Evolutionary conservation across 2,797 vertebrate species (phyloP).

Genomic region (Garrulus glandarius): DNA sequence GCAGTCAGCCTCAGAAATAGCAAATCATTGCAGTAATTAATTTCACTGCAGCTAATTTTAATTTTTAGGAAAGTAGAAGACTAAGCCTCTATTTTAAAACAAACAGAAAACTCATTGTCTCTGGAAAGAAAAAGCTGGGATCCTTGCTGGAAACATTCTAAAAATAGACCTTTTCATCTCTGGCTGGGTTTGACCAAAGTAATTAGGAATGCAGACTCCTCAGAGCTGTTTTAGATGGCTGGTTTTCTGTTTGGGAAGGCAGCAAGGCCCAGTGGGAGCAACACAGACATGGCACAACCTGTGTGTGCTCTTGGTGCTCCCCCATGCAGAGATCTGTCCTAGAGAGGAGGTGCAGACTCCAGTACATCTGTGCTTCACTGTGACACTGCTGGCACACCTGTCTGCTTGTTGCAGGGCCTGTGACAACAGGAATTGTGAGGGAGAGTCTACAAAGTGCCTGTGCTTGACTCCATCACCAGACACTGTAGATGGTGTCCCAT

Average conservation of each 20-base stretch:
- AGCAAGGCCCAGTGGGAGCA: not conserved
- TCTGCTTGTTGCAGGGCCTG: not conserved
- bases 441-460: not conserved
- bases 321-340: not conserved
- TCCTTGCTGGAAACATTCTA: not conserved
- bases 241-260: not conserved
- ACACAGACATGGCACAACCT: fast-evolving
- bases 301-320: not conserved
- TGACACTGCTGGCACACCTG: not conserved
- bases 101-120: constrained; percentile 31
- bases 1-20: constrained; percentile 11
- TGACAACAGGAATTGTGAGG: fast-evolving
- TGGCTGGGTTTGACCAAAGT: not conserved
- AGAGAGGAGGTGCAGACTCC: not conserved
- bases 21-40: not conserved
- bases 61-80: not conserved
- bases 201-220: not conserved
- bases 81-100: constrained; percentile 4
- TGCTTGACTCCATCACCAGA: not conserved
- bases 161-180: constrained; percentile 23
- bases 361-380: fast-evolving
- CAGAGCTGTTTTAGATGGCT: not conserved
- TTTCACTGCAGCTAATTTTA: not conserved
- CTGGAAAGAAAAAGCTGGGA: not conserved
- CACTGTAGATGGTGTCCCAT: not conserved